A percentile compares a stretch with the other conserved stretches of the same genome.
phyloP scores from a whole-genome alignment of 2,888 invertebrate genomes.

The Euphydryas editha region DNA sequence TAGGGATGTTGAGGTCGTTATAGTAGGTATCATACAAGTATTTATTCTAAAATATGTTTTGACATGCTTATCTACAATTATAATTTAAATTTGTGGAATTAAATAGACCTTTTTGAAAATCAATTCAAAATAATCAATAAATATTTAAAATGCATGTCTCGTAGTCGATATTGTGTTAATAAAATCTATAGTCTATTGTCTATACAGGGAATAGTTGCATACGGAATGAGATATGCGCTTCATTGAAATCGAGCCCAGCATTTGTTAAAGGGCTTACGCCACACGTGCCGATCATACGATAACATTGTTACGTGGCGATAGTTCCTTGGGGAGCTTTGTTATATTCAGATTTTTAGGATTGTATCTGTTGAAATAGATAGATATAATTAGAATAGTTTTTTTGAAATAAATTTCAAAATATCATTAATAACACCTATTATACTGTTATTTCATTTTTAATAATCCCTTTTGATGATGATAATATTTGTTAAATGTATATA shows the following conservation, averaged over 20 bases:
- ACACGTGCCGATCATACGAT: slow-evolving; percentile 75
- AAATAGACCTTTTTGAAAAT: too few relatives aligned
- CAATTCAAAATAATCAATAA: neutral
- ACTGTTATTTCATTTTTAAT: too few relatives aligned
- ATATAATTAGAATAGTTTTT: neutral
- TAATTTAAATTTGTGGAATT: too few relatives aligned
- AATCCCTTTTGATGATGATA: too few relatives aligned
- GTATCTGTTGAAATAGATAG: neutral
- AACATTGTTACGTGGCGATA: slow-evolving; percentile 62
- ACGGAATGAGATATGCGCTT: slow-evolving; percentile 38
- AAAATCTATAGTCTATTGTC: slow-evolving; percentile 36
- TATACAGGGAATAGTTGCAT: slow-evolving; percentile 36
- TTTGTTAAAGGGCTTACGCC: slow-evolving; percentile 58
- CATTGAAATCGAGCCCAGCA: slow-evolving; percentile 34
- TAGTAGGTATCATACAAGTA: too few relatives aligned
- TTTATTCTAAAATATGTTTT: too few relatives aligned
- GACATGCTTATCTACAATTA: too few relatives aligned
- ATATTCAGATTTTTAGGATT: slow-evolving; percentile 6
- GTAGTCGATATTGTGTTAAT: slow-evolving; percentile 38
- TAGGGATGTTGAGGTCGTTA: too few relatives aligned
- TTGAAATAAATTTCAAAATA: too few relatives aligned
- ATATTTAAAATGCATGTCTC: slow-evolving; percentile 22
- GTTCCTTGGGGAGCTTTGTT: slow-evolving; percentile 47
- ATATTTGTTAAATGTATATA: too few relatives aligned
- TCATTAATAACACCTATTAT: too few relatives aligned